Percentiles rank a stretch among this genome's conserved stretches.
Evolutionary conservation across 2,113 vertebrate species (phyloP).

Genomic region (Oxyura jamaicensis): DNA sequence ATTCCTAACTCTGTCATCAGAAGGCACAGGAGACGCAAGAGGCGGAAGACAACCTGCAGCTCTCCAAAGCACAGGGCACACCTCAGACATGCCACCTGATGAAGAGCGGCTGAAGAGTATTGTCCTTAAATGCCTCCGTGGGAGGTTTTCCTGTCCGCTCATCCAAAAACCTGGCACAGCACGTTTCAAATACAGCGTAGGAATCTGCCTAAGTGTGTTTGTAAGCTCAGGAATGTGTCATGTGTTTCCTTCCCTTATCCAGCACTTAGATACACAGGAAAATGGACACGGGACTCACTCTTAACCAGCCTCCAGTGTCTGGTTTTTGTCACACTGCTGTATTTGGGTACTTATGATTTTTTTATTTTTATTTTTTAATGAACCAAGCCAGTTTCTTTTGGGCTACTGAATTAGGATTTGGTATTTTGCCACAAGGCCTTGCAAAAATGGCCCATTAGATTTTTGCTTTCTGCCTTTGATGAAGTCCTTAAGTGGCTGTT

Average conservation of each 20-base stretch:
- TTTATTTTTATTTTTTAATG: neutral
- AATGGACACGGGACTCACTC: neutral
- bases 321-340: neutral
- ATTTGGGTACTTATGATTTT: neutral
- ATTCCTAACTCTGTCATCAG: neutral
- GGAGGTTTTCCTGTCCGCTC: neutral
- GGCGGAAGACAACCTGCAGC: neutral
- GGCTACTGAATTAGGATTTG: neutral
- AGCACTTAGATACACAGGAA: neutral
- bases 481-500: neutral
- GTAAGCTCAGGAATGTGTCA: neutral
- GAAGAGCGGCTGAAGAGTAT: neutral
- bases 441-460: neutral
- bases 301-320: neutral
- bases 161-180: neutral
- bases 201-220: fast-evolving
- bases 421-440: neutral
- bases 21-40: neutral
- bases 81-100: neutral
- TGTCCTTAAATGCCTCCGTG: fast-evolving
- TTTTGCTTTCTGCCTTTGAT: neutral
- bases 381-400: neutral
- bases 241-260: neutral
- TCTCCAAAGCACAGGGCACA: neutral
- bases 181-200: neutral